Base-by-base conservation (phyloP, 92 coral and sea anemone species). In the Epizoanthus illoricatus region DNA sequence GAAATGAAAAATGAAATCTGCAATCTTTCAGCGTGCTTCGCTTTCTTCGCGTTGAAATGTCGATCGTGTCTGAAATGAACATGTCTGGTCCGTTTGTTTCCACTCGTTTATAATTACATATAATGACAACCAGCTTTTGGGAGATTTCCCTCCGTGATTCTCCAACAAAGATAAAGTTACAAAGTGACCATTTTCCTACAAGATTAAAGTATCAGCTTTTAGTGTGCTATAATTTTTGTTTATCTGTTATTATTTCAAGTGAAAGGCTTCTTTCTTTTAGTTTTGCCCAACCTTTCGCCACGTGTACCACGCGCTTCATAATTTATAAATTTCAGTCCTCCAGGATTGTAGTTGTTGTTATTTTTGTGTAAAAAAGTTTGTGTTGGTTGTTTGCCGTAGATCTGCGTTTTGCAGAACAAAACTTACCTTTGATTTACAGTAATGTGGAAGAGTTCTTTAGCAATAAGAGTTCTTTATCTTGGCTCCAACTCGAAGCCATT, bases 301-400 rank as follows among this genome's bases (percentile, higher is more conserved):
- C 82, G 82, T 78, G 82, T 63, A 63, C 82, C 40, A 18, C 76
- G 23, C 57, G 19, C 67, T 76, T 47, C 65, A 78, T 78, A 62
- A 78, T 78, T 78, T 78, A 78, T 78, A 78, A 20, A 78, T 70
- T 78, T 36, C 3, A 28, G 16, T 62, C 16, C 60, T 24, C 82
- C 49, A 5, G n/a, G 55, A 20, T 78, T 41, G 61, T 63, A 18
- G 43, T 78, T 61, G 59, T 42, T 15, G 71, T 43, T 63, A 5
- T 43, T 78, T 78, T 60, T 59, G 33, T 68, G 17, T 68, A 42
- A 78, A 78, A n/a, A 8, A 61, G 5, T 11, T 23, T 42, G 63
- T 61, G 15, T 10, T 16, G 39, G 13, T 33, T 45, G 28, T 40
- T 21, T 7, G 40, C 17, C 57, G 24, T 24, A 43, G 11, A 49